These are phyloP conservation scores for Cantharis rustica DNA, from an alignment of 2,888 invertebrate species.

Conservation along the genomic window DNA sequence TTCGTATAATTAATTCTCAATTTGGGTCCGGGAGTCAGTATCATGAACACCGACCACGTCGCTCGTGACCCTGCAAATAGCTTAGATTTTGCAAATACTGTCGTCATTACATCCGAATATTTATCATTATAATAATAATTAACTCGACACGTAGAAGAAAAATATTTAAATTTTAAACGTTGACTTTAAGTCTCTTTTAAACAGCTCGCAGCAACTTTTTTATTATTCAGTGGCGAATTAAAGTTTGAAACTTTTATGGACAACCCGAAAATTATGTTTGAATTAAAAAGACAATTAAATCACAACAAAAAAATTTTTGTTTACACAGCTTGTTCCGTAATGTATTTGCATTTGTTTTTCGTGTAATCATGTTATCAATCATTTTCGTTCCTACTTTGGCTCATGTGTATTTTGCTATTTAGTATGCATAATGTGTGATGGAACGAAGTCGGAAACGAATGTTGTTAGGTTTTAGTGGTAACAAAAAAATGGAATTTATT, in stretches of 20 bases:
- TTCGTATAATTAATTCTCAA: slow-evolving; percentile 40
- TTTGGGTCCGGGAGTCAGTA: slow-evolving; percentile 30
- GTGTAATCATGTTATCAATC: neutral
- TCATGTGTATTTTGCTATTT: neutral
- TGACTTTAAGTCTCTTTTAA: neutral
- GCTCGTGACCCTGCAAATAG: slow-evolving; percentile 21
- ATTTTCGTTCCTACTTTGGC: neutral
- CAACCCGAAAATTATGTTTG: neutral
- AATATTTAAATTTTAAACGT: neutral
- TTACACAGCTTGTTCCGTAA: neutral
- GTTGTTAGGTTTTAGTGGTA: neutral
- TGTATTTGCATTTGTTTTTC: neutral
- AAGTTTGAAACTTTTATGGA: neutral
- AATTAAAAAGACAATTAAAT: neutral
- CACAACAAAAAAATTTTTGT: neutral
- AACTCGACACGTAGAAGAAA: neutral
- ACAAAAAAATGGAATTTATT: neutral
- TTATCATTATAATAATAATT: neutral
- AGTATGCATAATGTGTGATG: neutral
- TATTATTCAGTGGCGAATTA: neutral
- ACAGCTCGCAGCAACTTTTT: neutral
- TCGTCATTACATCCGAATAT: neutral
- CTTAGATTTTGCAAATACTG: slow-evolving; percentile 15
- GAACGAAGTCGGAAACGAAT: neutral
- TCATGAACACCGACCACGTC: slow-evolving; percentile 29